A percentile compares a stretch with the other conserved stretches of the same genome.
Evolutionary conservation across 2,888 invertebrate genomes (phyloP).

Genomic region (Synergus laeviventris): DNA sequence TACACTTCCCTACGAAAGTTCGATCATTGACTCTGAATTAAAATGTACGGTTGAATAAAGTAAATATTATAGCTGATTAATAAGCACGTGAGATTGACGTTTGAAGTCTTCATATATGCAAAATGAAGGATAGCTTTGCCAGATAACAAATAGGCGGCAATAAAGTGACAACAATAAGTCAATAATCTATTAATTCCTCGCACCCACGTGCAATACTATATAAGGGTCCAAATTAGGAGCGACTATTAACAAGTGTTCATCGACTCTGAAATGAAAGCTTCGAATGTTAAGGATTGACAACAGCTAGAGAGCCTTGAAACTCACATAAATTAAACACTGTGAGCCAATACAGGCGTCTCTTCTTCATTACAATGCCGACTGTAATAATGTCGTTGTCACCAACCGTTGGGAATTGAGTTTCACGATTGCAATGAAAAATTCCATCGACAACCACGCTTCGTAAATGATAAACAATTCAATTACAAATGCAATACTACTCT

Average conservation of each 20-base stretch:
- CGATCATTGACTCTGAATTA: neutral
- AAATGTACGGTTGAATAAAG: neutral
- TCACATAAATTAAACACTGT: neutral
- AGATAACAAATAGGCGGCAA: neutral
- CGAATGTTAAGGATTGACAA: neutral
- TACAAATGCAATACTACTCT: neutral
- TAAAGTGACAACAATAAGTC: slow-evolving; percentile 1
- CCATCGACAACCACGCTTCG: slow-evolving; percentile 39
- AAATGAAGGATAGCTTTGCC: slow-evolving; percentile 9
- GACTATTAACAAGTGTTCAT: neutral
- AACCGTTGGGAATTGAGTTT: slow-evolving; percentile 28
- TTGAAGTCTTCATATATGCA: neutral
- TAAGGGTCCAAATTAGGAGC: slow-evolving; percentile 2
- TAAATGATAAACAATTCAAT: slow-evolving; percentile 21
- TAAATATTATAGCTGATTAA: slow-evolving; percentile 15
- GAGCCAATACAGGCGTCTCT: neutral
- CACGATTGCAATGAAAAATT: slow-evolving; percentile 44
- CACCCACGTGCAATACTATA: slow-evolving; percentile 29
- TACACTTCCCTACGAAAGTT: too few species aligned
- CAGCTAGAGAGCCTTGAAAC: neutral
- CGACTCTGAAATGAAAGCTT: slow-evolving; percentile 5
- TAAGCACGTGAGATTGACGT: slow-evolving; percentile 21
- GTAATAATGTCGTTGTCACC: slow-evolving; percentile 2
- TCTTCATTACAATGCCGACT: slow-evolving; percentile 1
- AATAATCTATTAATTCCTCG: slow-evolving; percentile 34